phyloP scores from a whole-genome alignment of 2,113 vertebrate species.

The Poeciliopsis occidentalis region DNA sequence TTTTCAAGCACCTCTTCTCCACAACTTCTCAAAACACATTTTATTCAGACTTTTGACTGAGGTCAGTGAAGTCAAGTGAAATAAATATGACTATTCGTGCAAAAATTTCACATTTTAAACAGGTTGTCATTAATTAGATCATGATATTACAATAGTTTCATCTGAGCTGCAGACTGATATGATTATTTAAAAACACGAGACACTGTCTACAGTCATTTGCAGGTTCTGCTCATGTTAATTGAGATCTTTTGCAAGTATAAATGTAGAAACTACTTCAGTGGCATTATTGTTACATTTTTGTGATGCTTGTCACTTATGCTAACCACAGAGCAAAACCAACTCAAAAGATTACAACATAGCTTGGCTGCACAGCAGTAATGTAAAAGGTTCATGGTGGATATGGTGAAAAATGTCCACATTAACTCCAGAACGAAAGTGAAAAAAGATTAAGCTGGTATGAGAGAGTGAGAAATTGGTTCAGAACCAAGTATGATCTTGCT shows the following conservation, averaged over 20 bases:
- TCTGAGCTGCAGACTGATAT: neutral
- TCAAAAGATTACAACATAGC: neutral
- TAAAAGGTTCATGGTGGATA: neutral
- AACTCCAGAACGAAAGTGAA: neutral
- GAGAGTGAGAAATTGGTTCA: neutral
- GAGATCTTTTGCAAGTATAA: neutral
- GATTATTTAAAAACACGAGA: neutral
- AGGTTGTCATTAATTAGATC: neutral
- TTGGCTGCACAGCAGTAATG: neutral
- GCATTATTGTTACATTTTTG: neutral
- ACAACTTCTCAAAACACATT: conserved; percentile 11
- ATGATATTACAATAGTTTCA: neutral
- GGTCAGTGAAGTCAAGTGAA: neutral
- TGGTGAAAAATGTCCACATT: neutral
- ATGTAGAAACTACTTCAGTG: neutral
- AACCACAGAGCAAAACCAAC: too few species aligned
- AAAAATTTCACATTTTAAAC: neutral
- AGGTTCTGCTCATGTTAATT: neutral
- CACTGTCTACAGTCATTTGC: neutral
- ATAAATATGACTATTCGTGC: neutral
- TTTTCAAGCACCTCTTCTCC: conserved; percentile 7
- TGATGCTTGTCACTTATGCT: too few species aligned
- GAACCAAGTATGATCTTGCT: neutral
- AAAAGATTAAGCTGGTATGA: neutral
- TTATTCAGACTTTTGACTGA: neutral